Base-by-base conservation (phyloP, 2,113 vertebrate genomes). In the Aegotheles bennettii region DNA sequence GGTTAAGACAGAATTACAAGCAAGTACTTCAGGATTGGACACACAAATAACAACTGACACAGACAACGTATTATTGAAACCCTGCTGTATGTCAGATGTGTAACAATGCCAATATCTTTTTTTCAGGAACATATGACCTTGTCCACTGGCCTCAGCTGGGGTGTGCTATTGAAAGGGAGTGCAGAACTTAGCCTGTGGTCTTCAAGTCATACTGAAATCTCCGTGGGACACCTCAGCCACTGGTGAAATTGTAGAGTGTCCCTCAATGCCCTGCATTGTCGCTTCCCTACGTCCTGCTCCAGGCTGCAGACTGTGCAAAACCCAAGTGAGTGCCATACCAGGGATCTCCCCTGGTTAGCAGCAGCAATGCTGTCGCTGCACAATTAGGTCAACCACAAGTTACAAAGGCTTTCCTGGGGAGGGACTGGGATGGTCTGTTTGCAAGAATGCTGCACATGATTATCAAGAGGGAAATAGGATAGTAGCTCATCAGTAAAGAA, bases 401-500 rank as follows among this genome's bases (percentile, higher is more conserved):
- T 40, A 95, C 60, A 76, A 88, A 90, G 59, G 67, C 69, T 89
- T 67, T 75, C 69, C 59, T 80, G 7, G 42, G 47, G 40, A 23
- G 28, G 33, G 38, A 84, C 45, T 73, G 50, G 42, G 57, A 69
- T 0, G 33, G 43, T 71, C 92, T 89, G 61, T 48, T 87, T 69
- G 89, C 81, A 88, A 76, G 79, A 95, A 86, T 73, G 79, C 6
- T 92, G 83, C 77, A 85, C 2, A 0, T 76, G 86, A 94, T 89
- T 73, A 88, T 53, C 40, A 63, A 29, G 40, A 56, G 54, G 31
- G 45, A 91, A 88, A 92, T 50, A 50, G 51, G 14, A 45, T 54
- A 85, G 43, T 75, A 96, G 69, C 90, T 97, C 96, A 97, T 95
- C 86, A 87, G 77, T n/a, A 92, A 97, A 95, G 95, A 97, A 97